Conservation (phyloP, 2,888 invertebrate species). For the Crioceris asparagi region DNA sequence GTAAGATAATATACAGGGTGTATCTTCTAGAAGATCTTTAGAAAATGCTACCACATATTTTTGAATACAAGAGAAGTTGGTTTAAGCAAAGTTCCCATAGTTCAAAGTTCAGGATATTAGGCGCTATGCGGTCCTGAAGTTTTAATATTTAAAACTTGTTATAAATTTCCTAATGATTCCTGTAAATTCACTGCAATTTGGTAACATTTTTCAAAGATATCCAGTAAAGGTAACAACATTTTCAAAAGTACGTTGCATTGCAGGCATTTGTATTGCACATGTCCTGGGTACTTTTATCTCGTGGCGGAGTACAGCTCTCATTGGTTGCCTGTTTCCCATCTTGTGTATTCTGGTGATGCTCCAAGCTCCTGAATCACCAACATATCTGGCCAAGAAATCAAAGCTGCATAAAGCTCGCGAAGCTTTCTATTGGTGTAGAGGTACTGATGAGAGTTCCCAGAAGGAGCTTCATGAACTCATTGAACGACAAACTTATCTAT, state of each 20-base stretch:
- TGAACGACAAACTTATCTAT: slow-evolving; percentile 31
- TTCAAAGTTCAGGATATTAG: no score
- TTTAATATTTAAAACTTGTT: no score
- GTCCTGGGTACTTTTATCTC: slow-evolving; percentile 49
- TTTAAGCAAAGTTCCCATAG: no score
- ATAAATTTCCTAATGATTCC: no score
- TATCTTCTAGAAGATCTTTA: no score
- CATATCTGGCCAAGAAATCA: slow-evolving; percentile 52
- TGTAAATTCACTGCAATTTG: no score
- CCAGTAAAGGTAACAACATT: neutral
- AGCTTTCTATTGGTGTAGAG: slow-evolving; percentile 49
- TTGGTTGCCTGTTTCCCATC: slow-evolving; percentile 43
- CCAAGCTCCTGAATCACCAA: slow-evolving; percentile 54
- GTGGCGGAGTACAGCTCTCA: slow-evolving; percentile 48
- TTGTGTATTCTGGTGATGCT: slow-evolving; percentile 41
- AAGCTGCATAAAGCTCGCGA: slow-evolving; percentile 46
- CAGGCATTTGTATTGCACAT: slow-evolving; percentile 46
- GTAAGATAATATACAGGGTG: no score
- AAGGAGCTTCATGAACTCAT: slow-evolving; percentile 41
- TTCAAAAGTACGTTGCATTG: no score
- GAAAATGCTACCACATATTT: no score
- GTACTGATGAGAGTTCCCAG: slow-evolving; percentile 38
- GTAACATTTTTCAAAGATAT: no score
- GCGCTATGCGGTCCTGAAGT: no score
- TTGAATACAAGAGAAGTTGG: no score